Evolutionary conservation across 2,797 vertebrate species (phyloP).

Genomic region (Periophthalmus magnuspinnatus): DNA sequence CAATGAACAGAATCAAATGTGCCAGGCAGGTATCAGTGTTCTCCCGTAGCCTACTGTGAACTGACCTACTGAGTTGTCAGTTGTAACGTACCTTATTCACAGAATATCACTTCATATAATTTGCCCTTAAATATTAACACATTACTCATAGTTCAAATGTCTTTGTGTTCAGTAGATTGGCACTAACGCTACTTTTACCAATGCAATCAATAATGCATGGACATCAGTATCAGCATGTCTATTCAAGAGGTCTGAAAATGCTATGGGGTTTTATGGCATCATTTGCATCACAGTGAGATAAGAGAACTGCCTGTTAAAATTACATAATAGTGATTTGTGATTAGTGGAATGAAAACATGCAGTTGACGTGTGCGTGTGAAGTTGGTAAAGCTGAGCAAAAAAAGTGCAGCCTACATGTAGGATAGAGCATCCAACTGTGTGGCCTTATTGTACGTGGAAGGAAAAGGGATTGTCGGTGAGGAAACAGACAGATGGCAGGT

Average conservation of each 20-base stretch:
- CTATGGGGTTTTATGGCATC: conserved; percentile 11
- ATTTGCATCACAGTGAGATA: neutral
- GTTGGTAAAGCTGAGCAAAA: neutral
- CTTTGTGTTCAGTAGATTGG: neutral
- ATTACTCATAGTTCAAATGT: neutral
- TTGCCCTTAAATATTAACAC: neutral
- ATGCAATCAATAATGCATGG: conserved; percentile 48
- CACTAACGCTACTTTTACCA: conserved; percentile 34
- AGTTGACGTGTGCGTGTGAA: conserved; percentile 7
- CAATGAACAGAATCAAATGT: neutral
- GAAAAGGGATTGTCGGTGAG: conserved; percentile 8
- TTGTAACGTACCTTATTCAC: too few species aligned
- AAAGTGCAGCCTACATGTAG: conserved; percentile 24
- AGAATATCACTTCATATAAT: too few species aligned
- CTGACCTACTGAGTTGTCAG: too few species aligned
- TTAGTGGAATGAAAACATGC: conserved; percentile 11
- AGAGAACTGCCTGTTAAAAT: conserved; percentile 10
- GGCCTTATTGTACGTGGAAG: conserved; percentile 44
- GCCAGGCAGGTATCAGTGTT: neutral
- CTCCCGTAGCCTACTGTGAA: neutral
- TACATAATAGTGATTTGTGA: conserved; percentile 6
- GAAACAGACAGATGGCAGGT: neutral
- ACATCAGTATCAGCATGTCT: conserved; percentile 18
- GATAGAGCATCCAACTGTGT: conserved; percentile 31
- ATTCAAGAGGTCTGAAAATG: conserved; percentile 9